A percentile compares a stretch with the other conserved stretches of the same genome.
phyloP scores from a whole-genome alignment of 2,888 invertebrate species.

The Labia minor region DNA sequence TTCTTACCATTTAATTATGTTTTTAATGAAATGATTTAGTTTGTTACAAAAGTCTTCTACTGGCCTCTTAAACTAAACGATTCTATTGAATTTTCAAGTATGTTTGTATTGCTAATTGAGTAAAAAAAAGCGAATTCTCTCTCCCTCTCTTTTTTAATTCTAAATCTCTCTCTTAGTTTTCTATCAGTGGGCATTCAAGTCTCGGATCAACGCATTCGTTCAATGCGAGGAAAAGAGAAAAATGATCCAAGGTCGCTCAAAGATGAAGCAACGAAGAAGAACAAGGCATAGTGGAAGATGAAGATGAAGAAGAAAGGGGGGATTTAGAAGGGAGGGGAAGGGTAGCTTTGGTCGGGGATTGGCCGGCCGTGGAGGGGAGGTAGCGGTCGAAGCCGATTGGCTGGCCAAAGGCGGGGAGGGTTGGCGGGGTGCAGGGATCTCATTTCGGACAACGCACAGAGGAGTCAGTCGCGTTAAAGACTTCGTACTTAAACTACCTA shows the following conservation, averaged over 20 bases:
- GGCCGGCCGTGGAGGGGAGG: conserved; percentile 1
- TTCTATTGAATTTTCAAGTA: no score
- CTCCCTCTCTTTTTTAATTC: background rate
- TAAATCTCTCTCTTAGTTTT: background rate
- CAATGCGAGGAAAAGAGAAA: background rate
- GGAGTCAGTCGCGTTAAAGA: background rate
- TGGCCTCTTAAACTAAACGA: no score
- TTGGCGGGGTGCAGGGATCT: background rate
- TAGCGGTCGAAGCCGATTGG: background rate
- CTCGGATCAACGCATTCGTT: conserved; percentile 3
- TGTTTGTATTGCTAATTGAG: no score
- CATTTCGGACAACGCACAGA: background rate
- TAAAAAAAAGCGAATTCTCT: no score
- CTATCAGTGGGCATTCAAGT: background rate
- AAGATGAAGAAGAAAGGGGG: background rate
- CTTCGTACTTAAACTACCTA: background rate
- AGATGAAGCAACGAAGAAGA: no score
- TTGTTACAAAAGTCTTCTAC: no score
- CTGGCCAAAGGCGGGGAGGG: background rate
- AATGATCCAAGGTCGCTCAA: background rate
- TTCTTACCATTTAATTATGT: no score
- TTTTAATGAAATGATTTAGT: no score
- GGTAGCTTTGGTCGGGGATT: conserved; percentile 1
- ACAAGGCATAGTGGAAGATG: background rate
- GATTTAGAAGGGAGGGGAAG: background rate